Evolutionary conservation across 2,888 invertebrate species (phyloP).

Genomic region (Taenaris catops): DNA sequence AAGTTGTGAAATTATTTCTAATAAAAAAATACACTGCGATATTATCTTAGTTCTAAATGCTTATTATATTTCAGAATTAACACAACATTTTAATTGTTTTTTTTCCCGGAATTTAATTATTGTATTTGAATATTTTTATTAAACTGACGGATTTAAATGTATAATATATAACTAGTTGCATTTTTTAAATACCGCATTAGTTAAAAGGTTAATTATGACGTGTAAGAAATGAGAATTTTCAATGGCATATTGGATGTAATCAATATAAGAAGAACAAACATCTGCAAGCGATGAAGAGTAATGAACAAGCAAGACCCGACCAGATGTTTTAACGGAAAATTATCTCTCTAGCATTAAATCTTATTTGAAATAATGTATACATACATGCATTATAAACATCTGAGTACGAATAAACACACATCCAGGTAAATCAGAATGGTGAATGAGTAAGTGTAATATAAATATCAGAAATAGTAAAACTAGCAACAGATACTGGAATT

Average conservation of each 20-base stretch:
- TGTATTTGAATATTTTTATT: no score
- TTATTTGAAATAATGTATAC: constrained; percentile 70
- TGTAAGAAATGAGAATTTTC: neutral
- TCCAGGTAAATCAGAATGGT: constrained; percentile 75
- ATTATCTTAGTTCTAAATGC: no score
- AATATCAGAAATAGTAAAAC: constrained; percentile 71
- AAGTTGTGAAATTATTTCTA: no score
- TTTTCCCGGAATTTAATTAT: no score
- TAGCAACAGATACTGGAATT: constrained; percentile 54
- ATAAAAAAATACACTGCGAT: no score
- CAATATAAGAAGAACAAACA: constrained; percentile 5
- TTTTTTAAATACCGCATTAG: no score
- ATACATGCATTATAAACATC: constrained; percentile 72
- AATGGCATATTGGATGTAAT: neutral
- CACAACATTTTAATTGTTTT: no score
- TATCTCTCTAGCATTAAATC: constrained; percentile 64
- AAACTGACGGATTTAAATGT: no score
- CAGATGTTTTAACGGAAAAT: constrained; percentile 63
- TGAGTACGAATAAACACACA: constrained; percentile 69
- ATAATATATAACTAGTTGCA: no score
- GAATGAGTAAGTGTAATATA: constrained; percentile 75
- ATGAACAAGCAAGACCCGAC: constrained; percentile 42
- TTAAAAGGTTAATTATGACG: no score
- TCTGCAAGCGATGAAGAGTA: constrained; percentile 11
- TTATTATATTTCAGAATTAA: no score